A percentile compares a stretch with the other conserved stretches of the same genome.
Evolutionary conservation across 2,113 vertebrate species (phyloP).

Genomic region (Phylloscopus trochilus): DNA sequence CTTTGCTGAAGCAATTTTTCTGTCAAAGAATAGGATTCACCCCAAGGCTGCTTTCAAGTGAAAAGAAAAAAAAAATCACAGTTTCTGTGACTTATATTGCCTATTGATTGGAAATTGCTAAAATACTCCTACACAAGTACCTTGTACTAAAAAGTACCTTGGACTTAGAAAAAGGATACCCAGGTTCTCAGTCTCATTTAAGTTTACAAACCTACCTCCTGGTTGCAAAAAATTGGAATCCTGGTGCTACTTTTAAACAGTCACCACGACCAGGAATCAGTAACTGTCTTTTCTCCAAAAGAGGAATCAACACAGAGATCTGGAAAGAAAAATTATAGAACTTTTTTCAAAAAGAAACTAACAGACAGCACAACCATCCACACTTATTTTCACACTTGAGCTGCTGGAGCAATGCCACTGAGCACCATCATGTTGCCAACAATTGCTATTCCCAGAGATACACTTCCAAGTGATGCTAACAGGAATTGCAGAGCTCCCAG

Average conservation of each 20-base stretch:
- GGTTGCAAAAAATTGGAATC: conserved; percentile 97
- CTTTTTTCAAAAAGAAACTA: neutral
- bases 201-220: conserved; percentile 79
- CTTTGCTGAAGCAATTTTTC: neutral
- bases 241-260: conserved; percentile 87
- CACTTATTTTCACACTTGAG: neutral
- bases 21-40: neutral
- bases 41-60: neutral
- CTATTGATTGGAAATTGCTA: neutral
- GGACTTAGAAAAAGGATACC: neutral
- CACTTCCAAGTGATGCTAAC: neutral
- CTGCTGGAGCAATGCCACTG: neutral
- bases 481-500: neutral
- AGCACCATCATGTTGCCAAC: neutral
- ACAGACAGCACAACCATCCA: neutral
- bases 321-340: conserved; percentile 22
- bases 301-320: conserved; percentile 92
- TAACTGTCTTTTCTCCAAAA: conserved; percentile 92
- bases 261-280: conserved; percentile 91
- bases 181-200: neutral
- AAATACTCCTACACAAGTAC: neutral
- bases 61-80: neutral
- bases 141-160: neutral
- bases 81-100: neutral
- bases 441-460: neutral